Base-by-base conservation (phyloP, 2,113 vertebrate species). In the Xiphophorus hellerii region DNA sequence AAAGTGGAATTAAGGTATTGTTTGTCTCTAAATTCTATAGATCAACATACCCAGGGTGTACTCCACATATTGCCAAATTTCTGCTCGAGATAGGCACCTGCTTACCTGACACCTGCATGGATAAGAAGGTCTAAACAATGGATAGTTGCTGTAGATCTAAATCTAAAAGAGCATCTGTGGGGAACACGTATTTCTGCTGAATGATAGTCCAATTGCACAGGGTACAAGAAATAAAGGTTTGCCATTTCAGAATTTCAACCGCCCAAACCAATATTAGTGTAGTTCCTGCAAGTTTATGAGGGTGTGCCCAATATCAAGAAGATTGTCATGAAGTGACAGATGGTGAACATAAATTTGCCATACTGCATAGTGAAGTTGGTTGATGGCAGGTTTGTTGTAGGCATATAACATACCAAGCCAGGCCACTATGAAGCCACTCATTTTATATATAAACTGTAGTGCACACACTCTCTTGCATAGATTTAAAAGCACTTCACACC, bases 401-500 rank as follows among this genome's bases (percentile, higher is more conserved):
- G 51, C 51, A 58, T 58, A 58, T n/a, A 58, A 58, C 51, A 58
- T 3, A 58, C 25, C 51, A 58, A 58, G 3, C 51, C 22, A 58
- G 76, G 74, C 75, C 81, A 67, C 33, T 1, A 81, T 71, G 83
- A 83, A 92, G 74, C 81, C 81, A 86, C 81, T 74, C 78, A 65
- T 86, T 89, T 91, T 82, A 81, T 71, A 79, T 69, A 27, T 20
- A 31, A 31, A 77, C 54, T 73, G 60, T 75, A 71, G 10, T 64
- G 27, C 68, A 76, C 33, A 73, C 37, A 63, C 39, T 54, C 17
- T 20, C 54, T 71, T 69, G 62, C 78, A 89, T 79, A 78, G 83
- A 78, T 73, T 77, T 84, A 88, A 83, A 72, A 62, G 60, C 88
- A 83, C 80, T 76, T 74, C 81, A 78, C 88, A 89, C 87, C 88